phyloP scores from a whole-genome alignment of 35 echinoderm and acorn worm genomes.

The Patiria miniata region DNA sequence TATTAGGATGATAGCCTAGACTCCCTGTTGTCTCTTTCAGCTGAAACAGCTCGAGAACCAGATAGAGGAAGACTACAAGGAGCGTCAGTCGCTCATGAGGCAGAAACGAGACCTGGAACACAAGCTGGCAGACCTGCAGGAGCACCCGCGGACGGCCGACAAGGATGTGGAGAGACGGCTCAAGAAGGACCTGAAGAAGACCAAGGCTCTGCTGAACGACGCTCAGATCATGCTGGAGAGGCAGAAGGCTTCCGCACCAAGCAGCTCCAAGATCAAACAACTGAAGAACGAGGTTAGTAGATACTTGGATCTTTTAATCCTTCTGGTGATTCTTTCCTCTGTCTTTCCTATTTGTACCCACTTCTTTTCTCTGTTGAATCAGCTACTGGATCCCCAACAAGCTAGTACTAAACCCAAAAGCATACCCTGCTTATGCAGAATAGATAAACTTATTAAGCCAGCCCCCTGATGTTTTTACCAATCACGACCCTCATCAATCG shows the following conservation, averaged over 20 bases:
- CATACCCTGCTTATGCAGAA: no score
- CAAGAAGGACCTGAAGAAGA: conserved; percentile 92
- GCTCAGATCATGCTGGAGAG: conserved; percentile 88
- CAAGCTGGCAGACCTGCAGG: conserved; percentile 74
- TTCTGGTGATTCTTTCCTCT: no score
- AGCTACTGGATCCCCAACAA: no score
- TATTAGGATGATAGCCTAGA: no score
- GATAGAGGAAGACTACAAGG: conserved; percentile 93
- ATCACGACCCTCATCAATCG: no score
- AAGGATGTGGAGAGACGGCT: conserved; percentile 88
- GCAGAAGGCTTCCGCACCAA: conserved; percentile 75
- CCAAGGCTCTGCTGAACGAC: conserved; percentile 88
- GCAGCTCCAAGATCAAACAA: conserved; percentile 77
- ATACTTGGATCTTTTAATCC: no score
- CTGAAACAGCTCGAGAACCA: conserved; percentile 87
- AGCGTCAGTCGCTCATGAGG: conserved; percentile 69
- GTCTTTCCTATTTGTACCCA: no score
- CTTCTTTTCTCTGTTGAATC: no score
- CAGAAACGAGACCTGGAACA: conserved; percentile 86
- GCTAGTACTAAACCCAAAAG: no score
- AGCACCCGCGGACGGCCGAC: conserved; percentile 56
- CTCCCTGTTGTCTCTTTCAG: conserved; percentile 11
- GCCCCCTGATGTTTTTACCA: no score
- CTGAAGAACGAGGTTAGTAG: conserved; percentile 93
- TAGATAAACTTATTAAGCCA: no score